Evolutionary conservation across 2,797 vertebrate species (phyloP).

Genomic region (Poliocrania exsul): DNA sequence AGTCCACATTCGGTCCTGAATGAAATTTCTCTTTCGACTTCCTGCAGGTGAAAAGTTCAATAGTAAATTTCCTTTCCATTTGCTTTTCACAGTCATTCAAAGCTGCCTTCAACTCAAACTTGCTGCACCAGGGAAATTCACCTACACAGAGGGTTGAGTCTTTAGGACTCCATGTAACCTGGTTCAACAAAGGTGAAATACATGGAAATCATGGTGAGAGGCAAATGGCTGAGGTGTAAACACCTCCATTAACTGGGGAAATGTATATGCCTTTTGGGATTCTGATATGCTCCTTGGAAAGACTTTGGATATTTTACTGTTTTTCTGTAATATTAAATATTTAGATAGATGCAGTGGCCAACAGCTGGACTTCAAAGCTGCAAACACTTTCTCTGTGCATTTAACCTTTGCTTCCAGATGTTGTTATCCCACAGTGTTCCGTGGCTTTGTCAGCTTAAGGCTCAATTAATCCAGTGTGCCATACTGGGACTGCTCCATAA

Average conservation of each 20-base stretch:
- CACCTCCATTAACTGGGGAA: not conserved
- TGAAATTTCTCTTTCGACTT: conserved; percentile 97
- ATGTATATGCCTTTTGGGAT: not conserved
- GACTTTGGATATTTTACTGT: not conserved
- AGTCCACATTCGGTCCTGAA: conserved; percentile 98
- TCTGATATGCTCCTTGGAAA: not conserved
- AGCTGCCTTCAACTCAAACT: not conserved
- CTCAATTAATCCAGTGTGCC: not conserved
- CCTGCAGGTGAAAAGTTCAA: conserved; percentile 81
- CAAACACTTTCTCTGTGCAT: not conserved
- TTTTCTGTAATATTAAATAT: not conserved
- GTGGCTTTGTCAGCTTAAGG: not conserved
- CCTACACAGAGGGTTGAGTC: not conserved
- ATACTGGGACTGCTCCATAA: not conserved
- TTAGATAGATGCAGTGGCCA: not conserved
- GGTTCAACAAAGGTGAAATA: not conserved
- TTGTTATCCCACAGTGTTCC: not conserved
- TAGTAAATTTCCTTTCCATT: not conserved
- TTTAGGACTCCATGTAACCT: not conserved
- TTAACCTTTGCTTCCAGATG: not conserved
- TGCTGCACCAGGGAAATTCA: not conserved
- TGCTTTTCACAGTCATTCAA: not conserved
- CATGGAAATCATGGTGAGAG: not conserved
- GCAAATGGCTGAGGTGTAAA: not conserved
- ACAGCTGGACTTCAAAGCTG: not conserved